Evolutionary conservation across 2,113 vertebrate species (phyloP).

Genomic region (Percopsis transmontana): DNA sequence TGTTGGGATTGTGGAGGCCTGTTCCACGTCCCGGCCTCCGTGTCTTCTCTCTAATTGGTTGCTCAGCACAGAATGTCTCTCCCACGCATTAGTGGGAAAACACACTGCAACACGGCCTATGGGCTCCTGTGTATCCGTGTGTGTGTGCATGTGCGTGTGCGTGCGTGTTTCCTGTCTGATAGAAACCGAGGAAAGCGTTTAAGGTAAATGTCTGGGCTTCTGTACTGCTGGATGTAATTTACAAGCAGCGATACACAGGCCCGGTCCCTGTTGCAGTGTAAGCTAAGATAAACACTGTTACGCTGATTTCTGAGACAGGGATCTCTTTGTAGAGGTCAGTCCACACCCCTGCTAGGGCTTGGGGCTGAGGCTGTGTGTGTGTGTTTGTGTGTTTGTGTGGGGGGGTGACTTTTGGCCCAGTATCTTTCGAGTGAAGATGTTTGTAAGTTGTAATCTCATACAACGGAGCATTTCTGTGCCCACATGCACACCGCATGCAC

Average conservation of each 20-base stretch:
- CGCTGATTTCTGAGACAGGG: slow-evolving; percentile 37
- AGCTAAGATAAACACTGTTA: slow-evolving; percentile 18
- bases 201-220: slow-evolving; percentile 34
- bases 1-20: not conserved
- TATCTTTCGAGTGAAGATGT: not conserved
- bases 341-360: slow-evolving; percentile 25
- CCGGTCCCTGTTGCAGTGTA: slow-evolving; percentile 20
- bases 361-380: not conserved
- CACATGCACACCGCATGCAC: not conserved
- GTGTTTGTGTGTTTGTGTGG: not conserved
- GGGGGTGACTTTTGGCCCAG: not conserved
- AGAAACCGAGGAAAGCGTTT: slow-evolving; percentile 17
- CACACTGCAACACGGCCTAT: not conserved
- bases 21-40: not conserved
- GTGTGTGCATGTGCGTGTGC: not conserved
- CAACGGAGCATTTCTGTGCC: not conserved
- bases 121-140: slow-evolving; percentile 4
- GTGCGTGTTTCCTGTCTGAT: not conserved
- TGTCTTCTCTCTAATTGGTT: not conserved
- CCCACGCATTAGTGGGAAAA: slow-evolving; percentile 14
- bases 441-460: not conserved
- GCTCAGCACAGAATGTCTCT: slow-evolving; percentile 7
- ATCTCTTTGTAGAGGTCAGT: slow-evolving; percentile 45
- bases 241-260: slow-evolving; percentile 20
- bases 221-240: slow-evolving; percentile 25